These are phyloP conservation scores for Sebastes iracundus DNA, from an alignment of 2,797 vertebrate species.

Conservation along the genomic window DNA sequence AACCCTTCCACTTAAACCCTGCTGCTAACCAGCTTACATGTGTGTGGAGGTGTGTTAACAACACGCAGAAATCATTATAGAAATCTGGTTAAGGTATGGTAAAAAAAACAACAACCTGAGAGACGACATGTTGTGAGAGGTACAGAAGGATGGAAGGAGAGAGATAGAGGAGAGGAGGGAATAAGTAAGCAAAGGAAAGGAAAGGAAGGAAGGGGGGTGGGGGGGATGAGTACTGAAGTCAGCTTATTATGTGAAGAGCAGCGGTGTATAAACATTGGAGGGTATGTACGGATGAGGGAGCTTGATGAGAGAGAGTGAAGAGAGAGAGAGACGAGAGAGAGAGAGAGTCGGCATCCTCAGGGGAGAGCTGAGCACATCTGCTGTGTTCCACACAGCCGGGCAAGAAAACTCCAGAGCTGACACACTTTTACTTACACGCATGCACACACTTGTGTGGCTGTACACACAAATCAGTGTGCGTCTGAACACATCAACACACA, in stretches of 20 bases:
- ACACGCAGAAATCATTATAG: neutral
- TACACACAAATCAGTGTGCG: constrained; percentile 6
- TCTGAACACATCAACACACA: neutral
- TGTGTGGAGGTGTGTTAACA: neutral
- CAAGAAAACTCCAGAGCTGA: constrained; percentile 59
- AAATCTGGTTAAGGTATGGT: constrained; percentile 8
- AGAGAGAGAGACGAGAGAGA: constrained; percentile 19
- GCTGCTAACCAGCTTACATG: neutral
- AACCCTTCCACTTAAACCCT: neutral
- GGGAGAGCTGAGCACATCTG: constrained; percentile 81
- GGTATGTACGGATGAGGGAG: constrained; percentile 61
- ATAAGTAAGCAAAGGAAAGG: constrained; percentile 34
- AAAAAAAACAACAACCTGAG: neutral
- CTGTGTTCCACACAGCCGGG: constrained; percentile 70
- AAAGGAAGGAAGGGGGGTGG: neutral
- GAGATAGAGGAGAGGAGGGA: constrained; percentile 24
- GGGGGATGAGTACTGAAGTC: constrained; percentile 58
- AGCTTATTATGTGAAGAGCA: constrained; percentile 76
- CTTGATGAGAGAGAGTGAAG: constrained; percentile 50
- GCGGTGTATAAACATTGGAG: constrained; percentile 71
- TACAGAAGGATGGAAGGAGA: constrained; percentile 2
- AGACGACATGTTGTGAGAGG: neutral
- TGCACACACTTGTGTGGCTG: neutral
- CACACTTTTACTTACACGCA: constrained; percentile 40
- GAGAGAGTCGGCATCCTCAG: constrained; percentile 54